Conservation (phyloP, 2,113 vertebrate species). For the Rhea pennata region DNA sequence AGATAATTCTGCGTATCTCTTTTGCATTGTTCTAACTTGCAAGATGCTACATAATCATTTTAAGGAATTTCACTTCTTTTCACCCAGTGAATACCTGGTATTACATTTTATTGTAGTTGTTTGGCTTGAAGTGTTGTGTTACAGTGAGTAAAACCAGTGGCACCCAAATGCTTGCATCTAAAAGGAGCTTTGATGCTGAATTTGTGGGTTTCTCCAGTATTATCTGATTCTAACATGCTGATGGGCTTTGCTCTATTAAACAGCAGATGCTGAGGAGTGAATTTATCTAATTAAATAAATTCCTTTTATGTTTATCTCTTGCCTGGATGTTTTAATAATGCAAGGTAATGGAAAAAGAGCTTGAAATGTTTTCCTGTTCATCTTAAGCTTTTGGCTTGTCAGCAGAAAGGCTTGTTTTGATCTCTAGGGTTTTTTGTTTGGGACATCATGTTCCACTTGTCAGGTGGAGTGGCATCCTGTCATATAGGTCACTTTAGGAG, state of each 20-base stretch:
- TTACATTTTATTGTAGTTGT: neutral
- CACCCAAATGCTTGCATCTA: neutral
- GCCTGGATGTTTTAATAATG: slow-evolving; percentile 44
- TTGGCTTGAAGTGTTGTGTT: slow-evolving; percentile 29
- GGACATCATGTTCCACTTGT: neutral
- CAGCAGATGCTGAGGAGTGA: slow-evolving; percentile 52
- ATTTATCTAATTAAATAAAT: slow-evolving; percentile 64
- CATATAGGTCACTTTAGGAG: neutral
- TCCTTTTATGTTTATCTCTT: slow-evolving; percentile 72
- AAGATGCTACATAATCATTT: slow-evolving; percentile 11
- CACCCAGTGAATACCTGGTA: slow-evolving; percentile 5
- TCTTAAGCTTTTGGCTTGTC: slow-evolving; percentile 37
- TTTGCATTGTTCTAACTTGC: slow-evolving; percentile 32
- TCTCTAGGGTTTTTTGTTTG: slow-evolving; percentile 29
- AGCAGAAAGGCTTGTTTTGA: slow-evolving; percentile 60
- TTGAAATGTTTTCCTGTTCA: slow-evolving; percentile 58
- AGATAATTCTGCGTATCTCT: neutral
- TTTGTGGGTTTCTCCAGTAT: slow-evolving; percentile 32
- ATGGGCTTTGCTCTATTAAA: slow-evolving; percentile 45
- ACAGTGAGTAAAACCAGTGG: slow-evolving; percentile 17
- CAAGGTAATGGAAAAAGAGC: slow-evolving; percentile 59
- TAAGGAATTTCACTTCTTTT: slow-evolving; percentile 48
- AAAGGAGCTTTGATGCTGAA: slow-evolving; percentile 7
- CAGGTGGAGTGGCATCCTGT: neutral
- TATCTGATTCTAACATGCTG: slow-evolving; percentile 56